A percentile compares a stretch with the other conserved stretches of the same genome.
Conservation (phyloP, 2,888 invertebrate species). For the Mesodorylaimus sp. region DNA sequence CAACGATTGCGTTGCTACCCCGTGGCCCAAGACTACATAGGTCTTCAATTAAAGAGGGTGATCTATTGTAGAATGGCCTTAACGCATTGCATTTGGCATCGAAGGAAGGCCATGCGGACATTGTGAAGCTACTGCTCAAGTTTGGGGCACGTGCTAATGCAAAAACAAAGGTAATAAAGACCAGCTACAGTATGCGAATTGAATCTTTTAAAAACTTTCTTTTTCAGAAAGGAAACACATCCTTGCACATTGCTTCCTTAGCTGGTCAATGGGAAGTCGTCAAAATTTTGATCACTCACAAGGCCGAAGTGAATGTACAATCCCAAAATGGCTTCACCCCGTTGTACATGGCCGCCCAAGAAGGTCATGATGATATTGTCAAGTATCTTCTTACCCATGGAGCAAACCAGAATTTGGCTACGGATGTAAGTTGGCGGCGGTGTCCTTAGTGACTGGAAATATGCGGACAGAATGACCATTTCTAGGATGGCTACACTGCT, state of each 20-base stretch:
- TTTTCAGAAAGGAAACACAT: conserved; percentile 77
- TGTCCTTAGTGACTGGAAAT: background rate
- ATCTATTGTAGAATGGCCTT: conserved; percentile 59
- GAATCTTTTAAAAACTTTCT: background rate
- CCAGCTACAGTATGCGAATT: background rate
- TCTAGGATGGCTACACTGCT: conserved; percentile 89
- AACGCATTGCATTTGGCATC: conserved; percentile 94
- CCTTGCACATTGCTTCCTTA: conserved; percentile 89
- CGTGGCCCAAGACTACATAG: no score
- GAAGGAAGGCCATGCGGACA: conserved; percentile 89
- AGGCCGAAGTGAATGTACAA: conserved; percentile 93
- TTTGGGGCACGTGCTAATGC: conserved; percentile 89
- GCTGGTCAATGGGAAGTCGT: conserved; percentile 96
- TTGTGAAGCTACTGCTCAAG: conserved; percentile 75
- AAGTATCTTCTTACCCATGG: conserved; percentile 76
- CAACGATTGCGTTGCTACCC: no score
- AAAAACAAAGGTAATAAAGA: conserved; percentile 53
- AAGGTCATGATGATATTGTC: conserved; percentile 88
- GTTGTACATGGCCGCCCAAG: conserved; percentile 97
- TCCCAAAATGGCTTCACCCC: conserved; percentile 92
- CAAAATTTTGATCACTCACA: conserved; percentile 71
- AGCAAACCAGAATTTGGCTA: conserved; percentile 91
- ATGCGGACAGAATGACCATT: background rate
- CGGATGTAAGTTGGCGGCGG: conserved; percentile 47
- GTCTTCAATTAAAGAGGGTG: background rate